Conservation (phyloP, 1,140 invertebrate species). For the Drosophila novamexicana region DNA sequence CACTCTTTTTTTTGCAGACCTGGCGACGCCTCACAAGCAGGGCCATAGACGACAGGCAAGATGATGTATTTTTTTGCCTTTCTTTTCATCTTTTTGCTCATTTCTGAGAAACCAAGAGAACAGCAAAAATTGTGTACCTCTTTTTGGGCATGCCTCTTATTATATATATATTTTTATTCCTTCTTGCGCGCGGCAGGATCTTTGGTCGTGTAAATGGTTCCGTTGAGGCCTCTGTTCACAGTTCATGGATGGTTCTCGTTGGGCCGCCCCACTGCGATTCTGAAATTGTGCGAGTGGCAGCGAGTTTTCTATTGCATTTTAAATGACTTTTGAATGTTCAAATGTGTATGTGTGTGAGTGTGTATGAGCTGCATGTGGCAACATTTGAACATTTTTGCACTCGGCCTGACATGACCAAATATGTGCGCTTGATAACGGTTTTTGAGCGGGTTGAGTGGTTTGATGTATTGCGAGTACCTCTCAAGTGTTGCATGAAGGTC, state of each 20-base stretch:
- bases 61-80: slow-evolving; percentile 50
- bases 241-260: slow-evolving; percentile 12
- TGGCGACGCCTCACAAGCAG: slow-evolving; percentile 45
- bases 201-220: slow-evolving; percentile 43
- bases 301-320: slow-evolving; percentile 65
- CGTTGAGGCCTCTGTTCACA: slow-evolving; percentile 24
- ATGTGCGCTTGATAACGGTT: slow-evolving; percentile 38
- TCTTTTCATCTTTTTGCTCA: background rate
- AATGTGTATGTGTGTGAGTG: slow-evolving; percentile 25
- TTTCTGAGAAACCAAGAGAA: slow-evolving; percentile 58
- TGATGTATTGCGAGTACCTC: slow-evolving; percentile 33
- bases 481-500: slow-evolving; percentile 34
- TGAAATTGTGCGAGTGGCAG: slow-evolving; percentile 51
- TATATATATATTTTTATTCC: slow-evolving; percentile 19
- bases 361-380: slow-evolving; percentile 46
- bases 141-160: slow-evolving; percentile 23
- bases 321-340: slow-evolving; percentile 53
- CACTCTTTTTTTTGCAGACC: slow-evolving; percentile 64
- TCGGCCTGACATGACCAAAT: slow-evolving; percentile 32
- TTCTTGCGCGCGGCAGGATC: slow-evolving; percentile 58
- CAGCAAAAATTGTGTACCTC: slow-evolving; percentile 59
- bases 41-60: slow-evolving; percentile 31
- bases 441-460: slow-evolving; percentile 31
- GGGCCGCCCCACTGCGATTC: slow-evolving; percentile 56
- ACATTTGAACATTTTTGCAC: slow-evolving; percentile 31